Base-by-base conservation (phyloP, 2,113 vertebrate genomes). In the Beaufortia kweichowensis region DNA sequence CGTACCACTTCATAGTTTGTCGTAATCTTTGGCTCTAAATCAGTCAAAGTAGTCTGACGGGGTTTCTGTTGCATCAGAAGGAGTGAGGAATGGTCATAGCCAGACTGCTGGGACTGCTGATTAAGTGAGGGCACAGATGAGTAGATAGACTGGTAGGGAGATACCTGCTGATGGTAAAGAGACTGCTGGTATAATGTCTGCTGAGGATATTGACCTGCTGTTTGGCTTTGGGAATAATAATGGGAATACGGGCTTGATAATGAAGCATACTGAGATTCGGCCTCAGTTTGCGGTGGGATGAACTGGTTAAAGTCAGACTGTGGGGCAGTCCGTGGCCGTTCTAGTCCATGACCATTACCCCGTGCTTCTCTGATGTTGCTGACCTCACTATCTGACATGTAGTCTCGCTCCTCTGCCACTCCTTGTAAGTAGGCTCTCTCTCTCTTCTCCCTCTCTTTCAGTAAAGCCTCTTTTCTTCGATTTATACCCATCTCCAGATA, bases 401-500 rank as follows among this genome's bases (percentile, higher is more conserved):
- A 99, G 86, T 98, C 97, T 9, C 97, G 92, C 82, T 99, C 97
- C 85, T 99, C 97, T 4, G 97, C 97, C 83, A 99, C 97, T 29
- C 97, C 97, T 83, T 98, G 97, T 62, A 99, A 93, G 88, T 99
- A 99, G 39, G 96, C 97, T 75, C 97, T 89, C 75, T 99, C 97
- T 78, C 97, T 92, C 86, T 99, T 99, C 87, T 99, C 97, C 83
- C 97, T 92, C 83, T 99, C 97, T 84, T 99, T 98, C 60, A 99
- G 86, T 41, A 99, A 87, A n/a, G 93, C 97, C 79, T 99, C 97
- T 88, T 99, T 99, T 68, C 97, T 94, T 48, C 97, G 91, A 82
- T 98, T 99, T 86, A 99, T 99, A 79, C 97, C 97, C 97, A 99
- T 97, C 90, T 99, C 97, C 76, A 99, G 88, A 86, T 99, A 99